These are phyloP conservation scores for Myotis findleyi DNA, from an alignment of 2,797 vertebrate species.

Conservation along the genomic window DNA sequence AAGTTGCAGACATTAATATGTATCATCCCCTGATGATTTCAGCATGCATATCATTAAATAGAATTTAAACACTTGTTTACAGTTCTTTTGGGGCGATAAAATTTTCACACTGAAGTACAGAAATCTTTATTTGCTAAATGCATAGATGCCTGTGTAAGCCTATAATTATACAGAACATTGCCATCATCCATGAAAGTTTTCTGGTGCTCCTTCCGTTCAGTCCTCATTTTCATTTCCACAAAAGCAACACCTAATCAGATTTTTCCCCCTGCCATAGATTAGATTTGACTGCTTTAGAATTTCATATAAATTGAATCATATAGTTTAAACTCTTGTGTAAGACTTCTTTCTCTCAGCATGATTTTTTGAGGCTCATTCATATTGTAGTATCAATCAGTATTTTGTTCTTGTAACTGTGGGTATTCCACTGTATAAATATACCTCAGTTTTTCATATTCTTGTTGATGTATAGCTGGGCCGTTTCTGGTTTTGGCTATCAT, in stretches of 20 bases:
- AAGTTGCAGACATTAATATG: neutral
- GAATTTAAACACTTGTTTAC: neutral
- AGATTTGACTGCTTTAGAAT: neutral
- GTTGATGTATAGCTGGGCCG: neutral
- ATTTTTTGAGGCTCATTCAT: neutral
- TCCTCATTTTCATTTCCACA: neutral
- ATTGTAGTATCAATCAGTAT: neutral
- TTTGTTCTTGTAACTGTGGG: neutral
- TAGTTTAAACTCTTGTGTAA: neutral
- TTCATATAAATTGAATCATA: neutral
- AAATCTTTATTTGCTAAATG: neutral
- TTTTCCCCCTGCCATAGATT: neutral
- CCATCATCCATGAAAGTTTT: neutral
- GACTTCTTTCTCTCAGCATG: neutral
- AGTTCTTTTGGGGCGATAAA: conserved; percentile 21
- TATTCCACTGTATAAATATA: neutral
- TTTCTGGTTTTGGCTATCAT: neutral
- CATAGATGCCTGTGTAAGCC: neutral
- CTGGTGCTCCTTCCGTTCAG: neutral
- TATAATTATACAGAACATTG: neutral
- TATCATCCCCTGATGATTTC: neutral
- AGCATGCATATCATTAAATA: neutral
- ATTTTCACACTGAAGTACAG: neutral
- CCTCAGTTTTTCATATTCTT: neutral
- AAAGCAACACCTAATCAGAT: neutral